Evolutionary conservation across 2,113 vertebrate species (phyloP), one percentile per base, ranked within the genome.

Genomic region (Balaeniceps rex): DNA sequence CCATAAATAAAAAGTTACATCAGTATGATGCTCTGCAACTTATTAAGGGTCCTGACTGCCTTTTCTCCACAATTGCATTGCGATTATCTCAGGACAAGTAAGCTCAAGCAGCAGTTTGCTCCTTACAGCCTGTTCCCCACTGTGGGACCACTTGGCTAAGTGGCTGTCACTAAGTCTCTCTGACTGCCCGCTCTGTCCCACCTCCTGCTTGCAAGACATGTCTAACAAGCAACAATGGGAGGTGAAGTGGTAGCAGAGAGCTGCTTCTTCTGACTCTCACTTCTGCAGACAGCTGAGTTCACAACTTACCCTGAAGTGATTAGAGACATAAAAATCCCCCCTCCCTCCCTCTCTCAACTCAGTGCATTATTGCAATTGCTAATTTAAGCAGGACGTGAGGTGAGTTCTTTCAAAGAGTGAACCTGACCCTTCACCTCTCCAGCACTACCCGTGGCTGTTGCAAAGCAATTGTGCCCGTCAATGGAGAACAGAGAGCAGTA

Each of bases 381-480:
- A 97, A 96, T 94, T 87, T 90, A 66, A 85, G 63, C 0, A 0
- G 84, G 77, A 96, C 1, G 5, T 94, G 80, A 94, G 87, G 88
- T 83, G 82, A 97, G 89, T 94, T 83, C 84, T 91, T 85, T 97
- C 89, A 80, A 91, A 93, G 91, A 91, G 36, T 81, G 88, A 95
- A 70, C 70, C 74, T 95, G 96, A 95, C 97, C 96, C 71, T 80
- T 89, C 89, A 93, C 87, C 78, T 95, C 63, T 66, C 63, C 89
- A 95, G 95, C 81, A 89, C 84, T 90, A 92, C 87, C 63, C 54
- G 0, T 93, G 93, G 91, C 87, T 87, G 81, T 91, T 93, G 77
- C 74, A 89, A 94, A 93, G 96, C 93, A 96, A 94, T 95, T 96
- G 66, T 95, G 95, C 74, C 80, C n/a, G 24, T 93, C 93, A 95